Conservation (phyloP, 2,888 invertebrate genomes). For the Ophion ventricosus region DNA sequence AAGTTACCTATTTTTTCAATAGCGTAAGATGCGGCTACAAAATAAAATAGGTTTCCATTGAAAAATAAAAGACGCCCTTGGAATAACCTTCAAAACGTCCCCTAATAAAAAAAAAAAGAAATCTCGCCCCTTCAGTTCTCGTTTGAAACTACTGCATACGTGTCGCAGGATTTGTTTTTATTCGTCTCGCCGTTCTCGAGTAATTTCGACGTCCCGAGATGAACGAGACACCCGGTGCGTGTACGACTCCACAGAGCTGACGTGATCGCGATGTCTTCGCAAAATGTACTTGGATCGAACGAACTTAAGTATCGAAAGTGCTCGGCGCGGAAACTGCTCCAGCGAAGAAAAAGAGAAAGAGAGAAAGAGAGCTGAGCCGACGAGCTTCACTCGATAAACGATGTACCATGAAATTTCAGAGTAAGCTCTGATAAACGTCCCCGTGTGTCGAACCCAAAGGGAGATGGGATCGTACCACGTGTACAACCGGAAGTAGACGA, state of each 20-base stretch:
- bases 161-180: too few species aligned
- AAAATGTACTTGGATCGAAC: slow-evolving; percentile 19
- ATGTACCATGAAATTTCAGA: slow-evolving; percentile 48
- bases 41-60: not conserved
- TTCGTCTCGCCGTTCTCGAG: not conserved
- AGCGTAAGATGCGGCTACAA: not conserved
- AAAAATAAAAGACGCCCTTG: not conserved
- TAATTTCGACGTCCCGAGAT: not conserved
- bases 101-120: not conserved
- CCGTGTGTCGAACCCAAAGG: slow-evolving; percentile 31
- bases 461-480: slow-evolving; percentile 35
- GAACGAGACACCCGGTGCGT: not conserved
- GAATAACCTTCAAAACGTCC: not conserved
- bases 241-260: not conserved
- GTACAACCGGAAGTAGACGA: slow-evolving; percentile 44
- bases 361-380: not conserved
- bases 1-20: not conserved
- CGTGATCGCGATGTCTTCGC: slow-evolving; percentile 1
- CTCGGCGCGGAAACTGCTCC: not conserved
- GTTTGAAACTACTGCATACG: not conserved
- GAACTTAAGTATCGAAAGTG: slow-evolving; percentile 28
- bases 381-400: slow-evolving; percentile 54
- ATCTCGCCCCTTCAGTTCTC: not conserved
- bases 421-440: slow-evolving; percentile 56
- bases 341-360: not conserved